Base-by-base conservation (phyloP, 35 echinoderm and acorn worm species). In the Apostichopus californicus region DNA sequence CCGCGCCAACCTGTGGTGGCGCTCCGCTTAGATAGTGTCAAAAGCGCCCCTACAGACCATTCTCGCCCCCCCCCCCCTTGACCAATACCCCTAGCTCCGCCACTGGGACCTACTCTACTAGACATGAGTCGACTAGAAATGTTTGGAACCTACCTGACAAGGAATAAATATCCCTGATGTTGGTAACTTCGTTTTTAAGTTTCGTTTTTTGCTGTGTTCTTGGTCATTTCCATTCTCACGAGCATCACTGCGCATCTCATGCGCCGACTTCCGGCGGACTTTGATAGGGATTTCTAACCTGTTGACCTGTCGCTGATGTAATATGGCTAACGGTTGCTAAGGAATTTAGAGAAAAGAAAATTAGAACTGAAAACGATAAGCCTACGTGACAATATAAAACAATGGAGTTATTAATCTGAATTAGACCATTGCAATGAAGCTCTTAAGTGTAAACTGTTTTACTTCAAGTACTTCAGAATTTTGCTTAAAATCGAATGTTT, bases 261-360 rank as follows among this genome's bases (percentile, higher is more conserved):
- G 89, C n/a, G 89, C 72, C 4, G 89, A 91, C 77, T 91, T 91
- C n/a, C 89, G 17, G 0, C 89, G 71, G 21, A 91, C 89, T 68
- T 59, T 91, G 72, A 91, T 56, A 15, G 89, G 89, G 8, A 91
- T 91, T 18, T 91, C 89, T 56, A 91, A 59, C 28, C 89, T 91
- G 71, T 79, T 91, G 53, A 91, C 89, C 73, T 91, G 89, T 21
- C 89, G 52, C 73, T 91, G 89, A 26, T 91, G 89, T 79, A 91
- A 79, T 28, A 91, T 91, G 21, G 77, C 89, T 79, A 52, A 21
- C 13, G 89, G 89, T 91, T 91, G 89, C 89, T 91, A 56, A 6
- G 53, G 57, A 77, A 91, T 28, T 28, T 28, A n/a, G 7, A 87
- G 56, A 61, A 25, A 22, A 78, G 4, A 11, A 78, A 28, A 0